These are phyloP conservation scores for Apodemia duryi DNA, from an alignment of 2,888 invertebrate species.

Conservation along the genomic window DNA sequence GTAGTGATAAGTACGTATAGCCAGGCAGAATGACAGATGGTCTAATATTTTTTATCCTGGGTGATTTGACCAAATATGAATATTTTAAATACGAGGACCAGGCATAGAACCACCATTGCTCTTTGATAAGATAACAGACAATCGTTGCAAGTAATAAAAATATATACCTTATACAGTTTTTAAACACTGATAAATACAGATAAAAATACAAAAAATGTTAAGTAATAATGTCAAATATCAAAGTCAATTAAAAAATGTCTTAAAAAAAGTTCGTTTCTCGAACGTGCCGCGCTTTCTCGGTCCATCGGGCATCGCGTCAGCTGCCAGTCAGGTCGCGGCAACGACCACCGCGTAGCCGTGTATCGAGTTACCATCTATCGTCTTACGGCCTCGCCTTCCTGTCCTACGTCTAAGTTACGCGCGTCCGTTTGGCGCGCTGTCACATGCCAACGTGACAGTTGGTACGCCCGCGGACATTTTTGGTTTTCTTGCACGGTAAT, in stretches of 20 bases:
- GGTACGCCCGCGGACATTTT: constrained; percentile 53
- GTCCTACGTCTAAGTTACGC: constrained; percentile 75
- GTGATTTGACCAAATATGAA: no score
- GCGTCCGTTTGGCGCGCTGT: constrained; percentile 49
- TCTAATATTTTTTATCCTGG: no score
- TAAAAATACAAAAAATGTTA: constrained; percentile 25
- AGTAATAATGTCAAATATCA: constrained; percentile 38
- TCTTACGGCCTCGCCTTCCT: constrained; percentile 69
- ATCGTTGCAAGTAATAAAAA: not conserved
- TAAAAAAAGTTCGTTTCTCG: constrained; percentile 52
- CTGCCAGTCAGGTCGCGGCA: constrained; percentile 66
- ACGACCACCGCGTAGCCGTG: constrained; percentile 66
- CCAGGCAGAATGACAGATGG: no score
- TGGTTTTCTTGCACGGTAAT: constrained; percentile 42
- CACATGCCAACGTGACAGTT: constrained; percentile 48
- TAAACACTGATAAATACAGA: not conserved
- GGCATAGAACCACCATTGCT: no score
- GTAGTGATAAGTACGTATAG: no score
- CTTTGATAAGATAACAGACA: no score
- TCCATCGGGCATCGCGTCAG: constrained; percentile 76
- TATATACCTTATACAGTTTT: not conserved
- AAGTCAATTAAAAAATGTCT: constrained; percentile 37
- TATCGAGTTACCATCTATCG: constrained; percentile 74
- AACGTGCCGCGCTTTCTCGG: constrained; percentile 74
- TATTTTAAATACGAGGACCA: no score